Evolutionary conservation across 2,888 invertebrate genomes (phyloP), one percentile per base, ranked within the genome.

Genomic region (Lycaena phlaeas): DNA sequence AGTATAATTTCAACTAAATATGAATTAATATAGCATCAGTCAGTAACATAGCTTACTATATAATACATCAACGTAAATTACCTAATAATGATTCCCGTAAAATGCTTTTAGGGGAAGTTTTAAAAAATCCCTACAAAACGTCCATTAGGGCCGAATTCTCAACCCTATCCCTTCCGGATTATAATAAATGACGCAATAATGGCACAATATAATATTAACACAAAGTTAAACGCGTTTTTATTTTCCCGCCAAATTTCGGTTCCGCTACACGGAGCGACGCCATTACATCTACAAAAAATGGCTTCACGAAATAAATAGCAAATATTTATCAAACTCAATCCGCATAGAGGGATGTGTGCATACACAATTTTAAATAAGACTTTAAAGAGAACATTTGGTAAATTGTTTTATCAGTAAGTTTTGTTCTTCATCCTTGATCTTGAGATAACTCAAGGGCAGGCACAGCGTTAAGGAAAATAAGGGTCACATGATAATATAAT

Each of bases 191-290:
- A 69, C 68, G 76, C 68, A 79, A 84, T 84, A 81, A 84, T 82
- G 77, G 74, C 77, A 78, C 81, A 78, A 79, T 82, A 84, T 82
- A 78, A 82, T 81, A 84, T 79, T 81, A 82, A 79, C 81, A 77
- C 76, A 81, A 84, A 84, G 84, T 84, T 81, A 82, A 82, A 78
- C 75, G 75, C 67, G 70, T 77, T 81, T 82, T 82, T 81, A 78
- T 78, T 79, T 82, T 75, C 64, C 70, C 69, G 64, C 65, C 65
- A 70, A 79, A 78, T 68, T 79, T 72, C 64, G 65, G 71, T 60
- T 61, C 54, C 68, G 68, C 65, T 62, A 56, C 69, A 61, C 57
- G n/a, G n/a, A n/a, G 57, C 59, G 57, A 57, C 59, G 69, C 64
- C 68, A 69, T 74, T 73, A 61, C 60, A 61, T 64, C 65, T 68